phyloP scores from a whole-genome alignment of 2,797 vertebrate genomes.

The Mormyrus hasselquistii region DNA sequence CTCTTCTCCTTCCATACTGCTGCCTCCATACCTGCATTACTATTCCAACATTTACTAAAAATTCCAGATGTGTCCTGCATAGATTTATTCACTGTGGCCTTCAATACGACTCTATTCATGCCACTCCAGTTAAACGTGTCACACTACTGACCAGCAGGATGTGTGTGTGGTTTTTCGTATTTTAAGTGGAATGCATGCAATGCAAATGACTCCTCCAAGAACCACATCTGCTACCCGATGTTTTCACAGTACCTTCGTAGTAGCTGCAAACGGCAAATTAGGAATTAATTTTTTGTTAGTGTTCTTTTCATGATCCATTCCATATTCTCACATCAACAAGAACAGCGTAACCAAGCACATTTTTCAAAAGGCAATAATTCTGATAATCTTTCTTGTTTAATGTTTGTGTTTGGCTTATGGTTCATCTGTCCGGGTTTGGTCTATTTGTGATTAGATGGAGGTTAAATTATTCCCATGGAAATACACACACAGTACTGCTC shows the following conservation, averaged over 20 bases:
- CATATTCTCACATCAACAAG: background rate
- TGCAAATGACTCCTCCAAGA: background rate
- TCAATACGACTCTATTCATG: background rate
- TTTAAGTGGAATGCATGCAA: background rate
- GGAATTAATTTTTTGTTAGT: background rate
- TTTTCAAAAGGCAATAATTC: background rate
- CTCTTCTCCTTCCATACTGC: background rate
- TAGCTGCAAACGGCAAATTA: background rate
- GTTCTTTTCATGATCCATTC: background rate
- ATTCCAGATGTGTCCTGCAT: background rate
- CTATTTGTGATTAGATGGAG: background rate
- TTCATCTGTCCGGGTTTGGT: background rate
- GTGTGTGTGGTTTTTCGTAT: background rate
- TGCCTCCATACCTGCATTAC: background rate
- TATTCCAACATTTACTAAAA: background rate
- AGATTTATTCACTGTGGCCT: background rate
- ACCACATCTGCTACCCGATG: background rate
- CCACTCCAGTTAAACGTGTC: background rate
- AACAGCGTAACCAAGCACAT: background rate
- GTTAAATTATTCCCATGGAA: background rate
- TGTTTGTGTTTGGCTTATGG: background rate
- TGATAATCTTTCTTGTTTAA: background rate
- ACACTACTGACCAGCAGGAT: background rate
- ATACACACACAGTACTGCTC: background rate
- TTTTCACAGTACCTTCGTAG: background rate